Conservation (phyloP, 2,113 vertebrate genomes). For the Hemicordylus capensis region DNA sequence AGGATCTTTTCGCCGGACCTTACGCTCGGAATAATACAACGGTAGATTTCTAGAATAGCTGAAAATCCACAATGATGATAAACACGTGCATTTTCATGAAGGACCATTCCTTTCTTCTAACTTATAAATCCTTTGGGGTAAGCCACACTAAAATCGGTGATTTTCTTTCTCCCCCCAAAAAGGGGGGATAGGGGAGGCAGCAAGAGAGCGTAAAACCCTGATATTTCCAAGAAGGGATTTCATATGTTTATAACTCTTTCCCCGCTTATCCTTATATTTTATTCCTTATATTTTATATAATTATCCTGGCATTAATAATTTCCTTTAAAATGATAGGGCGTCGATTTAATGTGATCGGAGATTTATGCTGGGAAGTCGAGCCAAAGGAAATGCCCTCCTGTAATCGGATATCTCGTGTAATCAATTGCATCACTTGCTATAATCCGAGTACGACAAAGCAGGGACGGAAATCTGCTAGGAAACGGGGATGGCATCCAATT, state of each 20-base stretch:
- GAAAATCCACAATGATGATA: background rate
- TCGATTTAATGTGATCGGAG: background rate
- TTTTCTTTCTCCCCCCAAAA: no score
- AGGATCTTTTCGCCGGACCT: background rate
- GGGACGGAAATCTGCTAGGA: background rate
- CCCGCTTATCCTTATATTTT: no score
- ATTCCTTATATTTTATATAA: no score
- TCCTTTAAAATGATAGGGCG: no score
- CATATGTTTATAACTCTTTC: no score
- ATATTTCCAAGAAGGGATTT: no score
- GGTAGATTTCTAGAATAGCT: background rate
- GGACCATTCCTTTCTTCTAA: background rate
- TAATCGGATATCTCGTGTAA: background rate
- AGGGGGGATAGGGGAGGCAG: no score
- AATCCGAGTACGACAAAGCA: conserved; percentile 39
- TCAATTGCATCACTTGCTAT: conserved; percentile 6
- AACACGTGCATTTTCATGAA: background rate
- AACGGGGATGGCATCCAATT: background rate
- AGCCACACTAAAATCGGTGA: background rate
- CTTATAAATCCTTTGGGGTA: no score
- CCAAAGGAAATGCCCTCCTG: background rate
- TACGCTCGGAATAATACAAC: no score
- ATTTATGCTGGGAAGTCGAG: background rate
- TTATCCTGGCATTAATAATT: no score
- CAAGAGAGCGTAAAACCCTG: no score